These are phyloP conservation scores for Ia io DNA, from an alignment of 2,113 vertebrate genomes.

Conservation along the genomic window DNA sequence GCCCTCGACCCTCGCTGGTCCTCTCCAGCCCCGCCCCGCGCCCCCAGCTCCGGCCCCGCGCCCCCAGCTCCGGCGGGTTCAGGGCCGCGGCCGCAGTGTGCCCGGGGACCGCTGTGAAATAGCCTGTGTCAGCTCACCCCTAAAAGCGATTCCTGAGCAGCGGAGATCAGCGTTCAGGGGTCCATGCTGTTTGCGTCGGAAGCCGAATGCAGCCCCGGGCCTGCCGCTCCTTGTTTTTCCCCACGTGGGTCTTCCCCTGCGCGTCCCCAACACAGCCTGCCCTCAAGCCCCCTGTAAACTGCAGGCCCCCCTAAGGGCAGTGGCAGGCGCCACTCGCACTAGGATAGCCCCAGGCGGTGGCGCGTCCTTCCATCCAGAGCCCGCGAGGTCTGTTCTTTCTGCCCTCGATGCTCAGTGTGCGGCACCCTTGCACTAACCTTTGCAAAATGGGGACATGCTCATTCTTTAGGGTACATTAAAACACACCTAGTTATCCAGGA, in stretches of 20 bases:
- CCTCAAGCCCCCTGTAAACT: no score
- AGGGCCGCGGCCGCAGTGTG: no score
- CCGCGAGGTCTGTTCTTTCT: neutral
- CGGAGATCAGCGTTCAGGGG: no score
- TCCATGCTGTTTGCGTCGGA: neutral
- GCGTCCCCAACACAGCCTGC: neutral
- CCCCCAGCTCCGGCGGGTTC: neutral
- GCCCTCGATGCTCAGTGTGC: neutral
- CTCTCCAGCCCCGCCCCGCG: neutral
- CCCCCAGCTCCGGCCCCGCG: neutral
- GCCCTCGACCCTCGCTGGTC: neutral
- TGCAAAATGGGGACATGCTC: no score
- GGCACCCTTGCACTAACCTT: accelerated
- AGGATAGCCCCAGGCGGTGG: neutral
- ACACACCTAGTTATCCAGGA: no score
- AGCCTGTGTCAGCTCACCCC: neutral
- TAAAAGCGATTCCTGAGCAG: no score
- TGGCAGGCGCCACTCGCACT: neutral
- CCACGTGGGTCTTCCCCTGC: neutral
- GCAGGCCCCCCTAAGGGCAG: neutral
- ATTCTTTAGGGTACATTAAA: neutral
- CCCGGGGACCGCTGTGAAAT: neutral
- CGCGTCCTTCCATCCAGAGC: neutral
- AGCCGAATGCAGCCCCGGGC: neutral
- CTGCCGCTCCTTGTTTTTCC: neutral